phyloP scores from a whole-genome alignment of 2,797 vertebrate genomes.

The Melopsittacus undulatus region DNA sequence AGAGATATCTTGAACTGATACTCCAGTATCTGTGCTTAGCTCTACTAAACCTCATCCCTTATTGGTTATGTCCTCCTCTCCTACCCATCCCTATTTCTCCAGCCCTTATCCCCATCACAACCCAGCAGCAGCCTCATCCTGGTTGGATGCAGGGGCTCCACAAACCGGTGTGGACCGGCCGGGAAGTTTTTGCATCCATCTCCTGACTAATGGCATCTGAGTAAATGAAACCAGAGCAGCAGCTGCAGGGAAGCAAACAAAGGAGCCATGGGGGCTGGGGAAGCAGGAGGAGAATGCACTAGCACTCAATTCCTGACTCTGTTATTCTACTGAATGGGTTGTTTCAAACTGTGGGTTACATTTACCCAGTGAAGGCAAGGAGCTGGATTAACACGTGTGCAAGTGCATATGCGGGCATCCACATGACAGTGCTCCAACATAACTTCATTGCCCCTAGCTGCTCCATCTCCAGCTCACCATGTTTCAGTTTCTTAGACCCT shows the following conservation, averaged over 20 bases:
- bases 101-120: neutral
- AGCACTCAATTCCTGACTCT: conserved; percentile 32
- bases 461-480: neutral
- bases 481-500: neutral
- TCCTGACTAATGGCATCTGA: conserved; percentile 11
- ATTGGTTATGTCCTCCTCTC: neutral
- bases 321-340: conserved; percentile 55
- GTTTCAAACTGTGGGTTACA: conserved; percentile 51
- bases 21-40: accelerated
- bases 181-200: conserved; percentile 30
- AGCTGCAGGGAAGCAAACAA: conserved; percentile 62
- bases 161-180: neutral
- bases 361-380: neutral
- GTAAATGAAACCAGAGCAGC: conserved; percentile 52
- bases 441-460: neutral
- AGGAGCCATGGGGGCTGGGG: neutral
- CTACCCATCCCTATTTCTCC: neutral
- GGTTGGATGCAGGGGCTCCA: neutral
- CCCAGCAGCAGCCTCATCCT: neutral
- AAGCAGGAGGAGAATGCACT: neutral
- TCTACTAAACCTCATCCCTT: neutral
- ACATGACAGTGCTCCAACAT: neutral
- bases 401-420: accelerated
- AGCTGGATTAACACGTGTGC: neutral
- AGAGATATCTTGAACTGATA: neutral